phyloP scores from a whole-genome alignment of 2,113 vertebrate genomes.

The Arothron firmamentum region DNA sequence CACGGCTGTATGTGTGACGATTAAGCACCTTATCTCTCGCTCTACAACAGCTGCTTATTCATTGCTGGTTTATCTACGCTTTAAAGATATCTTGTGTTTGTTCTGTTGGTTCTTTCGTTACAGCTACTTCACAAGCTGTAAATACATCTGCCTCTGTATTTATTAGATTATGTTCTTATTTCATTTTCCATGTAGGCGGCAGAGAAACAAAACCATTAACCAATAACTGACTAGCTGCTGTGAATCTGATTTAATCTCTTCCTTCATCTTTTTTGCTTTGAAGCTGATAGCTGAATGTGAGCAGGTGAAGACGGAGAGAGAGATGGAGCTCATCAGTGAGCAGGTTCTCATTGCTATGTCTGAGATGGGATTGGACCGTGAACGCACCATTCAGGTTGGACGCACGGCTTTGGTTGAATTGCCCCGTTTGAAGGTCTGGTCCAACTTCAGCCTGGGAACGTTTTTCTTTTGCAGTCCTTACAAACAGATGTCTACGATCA shows the following conservation, averaged over 20 bases:
- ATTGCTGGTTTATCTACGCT: too few species aligned
- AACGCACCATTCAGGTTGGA: slow-evolving; percentile 86
- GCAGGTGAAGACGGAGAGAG: slow-evolving; percentile 89
- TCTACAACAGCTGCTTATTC: too few species aligned
- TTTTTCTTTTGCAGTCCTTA: slow-evolving; percentile 76
- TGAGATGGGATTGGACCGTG: slow-evolving; percentile 93
- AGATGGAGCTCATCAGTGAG: slow-evolving; percentile 88
- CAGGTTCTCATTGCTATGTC: slow-evolving; percentile 92
- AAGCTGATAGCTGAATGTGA: slow-evolving; percentile 94
- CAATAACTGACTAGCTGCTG: not conserved
- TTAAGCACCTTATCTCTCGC: too few species aligned
- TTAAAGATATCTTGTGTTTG: too few species aligned
- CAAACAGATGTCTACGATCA: slow-evolving; percentile 95
- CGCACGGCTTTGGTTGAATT: not conserved
- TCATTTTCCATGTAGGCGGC: too few species aligned
- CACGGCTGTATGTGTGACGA: too few species aligned
- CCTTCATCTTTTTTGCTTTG: not conserved
- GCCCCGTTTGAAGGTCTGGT: not conserved
- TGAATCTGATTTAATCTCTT: not conserved
- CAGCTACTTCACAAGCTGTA: too few species aligned
- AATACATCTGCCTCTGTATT: too few species aligned
- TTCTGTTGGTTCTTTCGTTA: too few species aligned
- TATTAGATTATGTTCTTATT: too few species aligned
- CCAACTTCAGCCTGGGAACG: not conserved
- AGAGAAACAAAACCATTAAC: too few species aligned